Base-by-base conservation (phyloP, 2,113 vertebrate species). In the Mustela nigripes region DNA sequence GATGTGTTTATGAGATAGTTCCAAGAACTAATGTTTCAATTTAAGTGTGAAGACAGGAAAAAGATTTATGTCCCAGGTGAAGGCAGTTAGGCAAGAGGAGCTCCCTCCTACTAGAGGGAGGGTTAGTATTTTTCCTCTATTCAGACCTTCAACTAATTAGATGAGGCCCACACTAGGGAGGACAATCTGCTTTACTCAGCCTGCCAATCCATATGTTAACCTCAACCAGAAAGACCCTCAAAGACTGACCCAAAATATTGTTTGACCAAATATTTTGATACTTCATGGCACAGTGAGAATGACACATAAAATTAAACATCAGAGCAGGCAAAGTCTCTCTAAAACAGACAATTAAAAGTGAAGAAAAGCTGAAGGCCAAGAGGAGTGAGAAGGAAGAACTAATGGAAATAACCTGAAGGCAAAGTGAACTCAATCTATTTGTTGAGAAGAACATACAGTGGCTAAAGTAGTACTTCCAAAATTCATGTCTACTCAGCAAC, bases 1-100 rank as follows among this genome's bases (percentile, higher is more conserved):
- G 24, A n/a, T 48, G 6, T 26, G 1, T 39, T 45, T 12, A 15
- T 3, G 2, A 7, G 28, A 0, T 42, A 16, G 14, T 42, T 69
- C n/a, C 28, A 86, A 78, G 9, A 56, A 4, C n/a, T 79, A 60
- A 74, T 36, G 69, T 63, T 63, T 50, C n/a, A 60, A 48, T 63
- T 65, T 62, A 63, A 65, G 19, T 65, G 18, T 9, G 58, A 65
- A 78, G 24, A 62, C n/a, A 62, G n/a, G 33, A 31, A 56, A 78
- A 71, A 73, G 4, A 31, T 42, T 53, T 12, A 10, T 31, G 22
- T 81, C 28, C n/a, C n/a, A 42, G 50, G 21, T 62, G 7, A 53
- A 86, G 42, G 28, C 14, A 36, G 63, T 33, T 14, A 73, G 36
- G 53, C 53, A 81, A 45, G n/a, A 82, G 56, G 63, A 24, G 5